Evolutionary conservation across 1,140 invertebrate species (phyloP).

Genomic region (Caenorhabditis tropicalis): DNA sequence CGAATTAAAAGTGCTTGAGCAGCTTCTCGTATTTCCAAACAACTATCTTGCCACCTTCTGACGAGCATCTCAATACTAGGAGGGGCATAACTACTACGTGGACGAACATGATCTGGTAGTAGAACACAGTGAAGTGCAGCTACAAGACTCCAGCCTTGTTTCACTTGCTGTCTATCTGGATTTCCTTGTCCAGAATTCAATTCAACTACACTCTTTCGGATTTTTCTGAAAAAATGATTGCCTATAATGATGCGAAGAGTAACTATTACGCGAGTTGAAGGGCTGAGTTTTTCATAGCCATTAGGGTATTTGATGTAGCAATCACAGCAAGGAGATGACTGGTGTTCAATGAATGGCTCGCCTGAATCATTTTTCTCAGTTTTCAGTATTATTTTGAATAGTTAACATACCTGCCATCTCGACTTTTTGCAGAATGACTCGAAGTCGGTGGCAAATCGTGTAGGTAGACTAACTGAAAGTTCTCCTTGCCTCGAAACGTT

Average conservation of each 20-base stretch:
- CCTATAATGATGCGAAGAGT: background rate
- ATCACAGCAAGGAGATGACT: constrained; percentile 93
- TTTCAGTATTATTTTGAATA: background rate
- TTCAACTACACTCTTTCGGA: background rate
- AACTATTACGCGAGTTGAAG: background rate
- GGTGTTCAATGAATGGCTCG: constrained; percentile 90
- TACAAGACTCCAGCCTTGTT: constrained; percentile 93
- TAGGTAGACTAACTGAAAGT: constrained; percentile 78
- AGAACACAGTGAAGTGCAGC: constrained; percentile 94
- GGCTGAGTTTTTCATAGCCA: constrained; percentile 91
- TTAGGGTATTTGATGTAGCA: constrained; percentile 91
- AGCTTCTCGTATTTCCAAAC: constrained; percentile 91
- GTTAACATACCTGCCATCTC: constrained; percentile 82
- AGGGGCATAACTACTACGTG: constrained; percentile 79
- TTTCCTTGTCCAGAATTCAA: background rate
- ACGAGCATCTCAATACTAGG: constrained; percentile 96
- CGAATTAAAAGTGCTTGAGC: constrained; percentile 92
- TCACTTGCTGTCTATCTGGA: constrained; percentile 82
- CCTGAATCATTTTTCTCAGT: constrained; percentile 60
- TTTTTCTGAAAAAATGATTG: constrained; percentile 3
- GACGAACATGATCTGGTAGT: constrained; percentile 80
- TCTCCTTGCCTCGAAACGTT: constrained; percentile 84
- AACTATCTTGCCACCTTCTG: constrained; percentile 93
- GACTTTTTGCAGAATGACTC: constrained; percentile 83
- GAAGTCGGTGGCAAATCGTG: constrained; percentile 78